Percentiles rank a stretch among this genome's conserved stretches.
These are phyloP conservation scores for Echiichthys vipera DNA, from an alignment of 2,797 vertebrate species.

Conservation along the genomic window DNA sequence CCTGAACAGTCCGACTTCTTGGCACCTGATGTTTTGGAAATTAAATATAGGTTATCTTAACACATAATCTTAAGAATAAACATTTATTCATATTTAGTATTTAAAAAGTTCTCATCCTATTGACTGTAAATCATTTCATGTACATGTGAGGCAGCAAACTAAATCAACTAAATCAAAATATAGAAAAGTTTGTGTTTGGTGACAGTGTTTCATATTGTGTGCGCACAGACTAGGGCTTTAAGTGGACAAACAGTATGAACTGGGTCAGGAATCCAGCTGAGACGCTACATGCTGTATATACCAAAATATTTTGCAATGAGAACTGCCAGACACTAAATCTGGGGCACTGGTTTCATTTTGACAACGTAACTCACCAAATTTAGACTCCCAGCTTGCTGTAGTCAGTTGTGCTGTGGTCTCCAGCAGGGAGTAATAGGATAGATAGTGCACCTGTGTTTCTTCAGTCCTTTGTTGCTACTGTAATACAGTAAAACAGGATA, in stretches of 20 bases:
- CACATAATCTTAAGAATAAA: neutral
- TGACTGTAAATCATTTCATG: neutral
- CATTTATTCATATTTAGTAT: no score
- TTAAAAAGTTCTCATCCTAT: neutral
- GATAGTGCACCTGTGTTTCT: neutral
- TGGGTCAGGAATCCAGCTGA: constrained; percentile 79
- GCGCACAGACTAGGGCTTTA: constrained; percentile 47
- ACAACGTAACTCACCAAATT: constrained; percentile 43
- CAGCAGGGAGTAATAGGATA: constrained; percentile 22
- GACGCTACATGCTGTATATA: constrained; percentile 72
- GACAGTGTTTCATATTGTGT: constrained; percentile 13
- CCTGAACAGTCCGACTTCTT: neutral
- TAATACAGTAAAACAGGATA: neutral
- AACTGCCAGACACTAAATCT: constrained; percentile 68
- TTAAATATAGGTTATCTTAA: neutral
- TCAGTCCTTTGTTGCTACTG: neutral
- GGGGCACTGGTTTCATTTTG: constrained; percentile 73
- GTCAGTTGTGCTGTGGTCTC: constrained; percentile 20
- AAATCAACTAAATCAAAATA: neutral
- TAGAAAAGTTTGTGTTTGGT: constrained; percentile 6
- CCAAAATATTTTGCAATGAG: constrained; percentile 73
- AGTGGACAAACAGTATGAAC: constrained; percentile 72
- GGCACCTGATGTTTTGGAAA: neutral
- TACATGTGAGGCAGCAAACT: neutral
- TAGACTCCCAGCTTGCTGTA: constrained; percentile 41